These are phyloP conservation scores for Ephydatia muelleri DNA, from an alignment of 37 sponge, comb jelly and placozoan species.

Conservation along the genomic window DNA sequence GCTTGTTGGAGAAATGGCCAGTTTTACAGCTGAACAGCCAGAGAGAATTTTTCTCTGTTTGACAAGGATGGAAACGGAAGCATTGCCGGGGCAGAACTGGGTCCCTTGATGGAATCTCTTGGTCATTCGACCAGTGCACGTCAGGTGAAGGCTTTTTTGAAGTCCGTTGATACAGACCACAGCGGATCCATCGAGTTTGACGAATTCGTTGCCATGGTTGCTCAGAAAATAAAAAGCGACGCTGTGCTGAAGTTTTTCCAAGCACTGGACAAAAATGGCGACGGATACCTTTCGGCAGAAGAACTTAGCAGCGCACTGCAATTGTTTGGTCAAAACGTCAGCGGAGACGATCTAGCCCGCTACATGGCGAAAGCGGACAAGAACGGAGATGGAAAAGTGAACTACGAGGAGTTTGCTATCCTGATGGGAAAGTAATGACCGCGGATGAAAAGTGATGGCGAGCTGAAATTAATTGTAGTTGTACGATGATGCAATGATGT, in stretches of 20 bases:
- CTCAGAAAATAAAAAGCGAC: not conserved
- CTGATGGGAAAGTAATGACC: too few species aligned
- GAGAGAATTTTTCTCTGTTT: not conserved
- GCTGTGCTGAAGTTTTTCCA: not conserved
- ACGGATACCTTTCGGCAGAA: not conserved
- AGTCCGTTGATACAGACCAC: not conserved
- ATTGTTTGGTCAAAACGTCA: not conserved
- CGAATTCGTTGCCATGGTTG: not conserved
- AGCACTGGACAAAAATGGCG: not conserved
- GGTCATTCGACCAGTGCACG: not conserved
- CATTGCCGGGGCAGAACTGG: not conserved
- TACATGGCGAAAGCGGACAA: not conserved
- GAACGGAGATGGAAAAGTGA: constrained; percentile 9
- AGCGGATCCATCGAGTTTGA: not conserved
- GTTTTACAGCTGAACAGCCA: too few species aligned
- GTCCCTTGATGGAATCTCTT: not conserved
- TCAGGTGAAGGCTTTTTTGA: constrained; percentile 1
- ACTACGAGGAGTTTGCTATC: not conserved
- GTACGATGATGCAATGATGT: too few species aligned
- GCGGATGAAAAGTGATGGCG: too few species aligned
- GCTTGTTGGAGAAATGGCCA: too few species aligned
- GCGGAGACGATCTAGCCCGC: not conserved
- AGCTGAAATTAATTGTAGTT: too few species aligned
- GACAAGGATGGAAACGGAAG: not conserved
- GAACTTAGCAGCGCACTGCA: not conserved